Evolutionary conservation across 2,797 vertebrate genomes (phyloP).

Genomic region (Lepilemur septentrionalis): DNA sequence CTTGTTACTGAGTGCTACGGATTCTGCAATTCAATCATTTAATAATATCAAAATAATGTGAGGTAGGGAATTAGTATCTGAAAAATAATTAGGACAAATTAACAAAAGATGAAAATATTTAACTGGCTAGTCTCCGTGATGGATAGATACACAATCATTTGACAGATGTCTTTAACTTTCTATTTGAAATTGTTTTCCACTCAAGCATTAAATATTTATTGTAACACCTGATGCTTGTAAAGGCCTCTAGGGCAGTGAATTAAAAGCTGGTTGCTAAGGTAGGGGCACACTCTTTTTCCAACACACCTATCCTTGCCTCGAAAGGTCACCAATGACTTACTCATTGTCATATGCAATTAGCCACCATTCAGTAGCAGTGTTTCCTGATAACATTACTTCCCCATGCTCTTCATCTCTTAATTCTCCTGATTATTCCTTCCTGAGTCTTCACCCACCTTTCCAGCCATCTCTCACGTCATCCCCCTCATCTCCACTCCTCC

Average conservation of each 20-base stretch:
- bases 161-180: conserved; percentile 13
- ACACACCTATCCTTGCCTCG: background rate
- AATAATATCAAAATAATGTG: background rate
- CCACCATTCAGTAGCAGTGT: background rate
- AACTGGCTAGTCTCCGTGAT: background rate
- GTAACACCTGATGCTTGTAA: conserved; percentile 33
- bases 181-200: conserved; percentile 39
- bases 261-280: conserved; percentile 35
- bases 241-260: conserved; percentile 3
- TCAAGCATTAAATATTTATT: conserved; percentile 51
- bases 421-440: background rate
- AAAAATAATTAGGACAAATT: conserved; percentile 36
- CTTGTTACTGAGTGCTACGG: background rate
- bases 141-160: background rate
- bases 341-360: background rate
- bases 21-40: conserved; percentile 14
- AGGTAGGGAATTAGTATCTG: background rate
- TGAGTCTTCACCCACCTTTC: background rate
- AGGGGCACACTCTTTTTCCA: background rate
- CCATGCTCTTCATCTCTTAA: background rate
- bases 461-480: background rate
- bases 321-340: background rate
- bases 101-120: conserved; percentile 27
- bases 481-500: background rate
- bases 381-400: background rate